These are phyloP conservation scores for Orycteropus afer DNA, from an alignment of 2,113 vertebrate genomes.

Conservation along the genomic window DNA sequence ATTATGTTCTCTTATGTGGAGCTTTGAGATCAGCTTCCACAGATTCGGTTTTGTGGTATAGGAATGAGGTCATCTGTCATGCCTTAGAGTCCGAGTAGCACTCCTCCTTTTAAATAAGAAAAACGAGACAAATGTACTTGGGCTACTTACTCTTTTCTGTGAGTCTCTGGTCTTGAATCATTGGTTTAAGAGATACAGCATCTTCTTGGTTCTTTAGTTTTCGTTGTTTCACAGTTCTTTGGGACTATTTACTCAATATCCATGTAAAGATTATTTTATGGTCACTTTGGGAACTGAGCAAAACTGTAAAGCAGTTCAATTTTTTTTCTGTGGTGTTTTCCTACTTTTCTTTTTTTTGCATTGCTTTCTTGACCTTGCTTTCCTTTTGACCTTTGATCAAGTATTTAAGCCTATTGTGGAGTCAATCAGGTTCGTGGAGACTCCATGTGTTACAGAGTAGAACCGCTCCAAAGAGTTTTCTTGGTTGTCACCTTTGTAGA, in stretches of 20 bases:
- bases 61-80: slow-evolving; percentile 34
- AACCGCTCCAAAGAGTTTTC: background rate
- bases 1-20: slow-evolving; percentile 44
- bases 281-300: background rate
- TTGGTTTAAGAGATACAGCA: background rate
- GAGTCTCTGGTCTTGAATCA: slow-evolving; percentile 11
- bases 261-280: background rate
- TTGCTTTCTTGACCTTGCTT: background rate
- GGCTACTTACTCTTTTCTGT: background rate
- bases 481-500: background rate
- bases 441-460: background rate
- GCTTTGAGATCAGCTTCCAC: slow-evolving; percentile 42
- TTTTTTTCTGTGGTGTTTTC: background rate
- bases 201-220: slow-evolving; percentile 6
- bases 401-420: background rate
- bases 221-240: background rate
- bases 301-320: background rate
- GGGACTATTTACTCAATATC: background rate
- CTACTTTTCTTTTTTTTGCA: background rate
- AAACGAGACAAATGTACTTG: background rate
- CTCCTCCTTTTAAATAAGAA: background rate
- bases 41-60: background rate
- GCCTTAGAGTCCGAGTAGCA: background rate
- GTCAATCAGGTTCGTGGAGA: background rate
- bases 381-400: background rate